A percentile compares a stretch with the other conserved stretches of the same genome.
Evolutionary conservation across 1,140 invertebrate genomes (phyloP).

Genomic region (Chymomyza costata): DNA sequence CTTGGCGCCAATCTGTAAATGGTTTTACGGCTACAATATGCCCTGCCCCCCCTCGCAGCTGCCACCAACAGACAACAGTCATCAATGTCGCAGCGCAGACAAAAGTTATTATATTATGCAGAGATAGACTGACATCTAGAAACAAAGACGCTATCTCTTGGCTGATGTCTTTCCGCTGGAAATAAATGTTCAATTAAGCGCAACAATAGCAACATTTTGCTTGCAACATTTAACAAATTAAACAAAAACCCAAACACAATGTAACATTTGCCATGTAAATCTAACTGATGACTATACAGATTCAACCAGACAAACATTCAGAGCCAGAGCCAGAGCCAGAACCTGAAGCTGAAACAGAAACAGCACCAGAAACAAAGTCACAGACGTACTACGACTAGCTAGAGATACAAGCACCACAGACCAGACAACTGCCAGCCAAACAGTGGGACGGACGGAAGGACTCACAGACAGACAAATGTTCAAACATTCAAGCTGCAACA

Average conservation of each 20-base stretch:
- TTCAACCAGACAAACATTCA: slow-evolving; percentile 33
- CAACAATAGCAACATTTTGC: slow-evolving; percentile 31
- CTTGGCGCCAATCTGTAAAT: slow-evolving; percentile 21
- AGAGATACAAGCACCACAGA: too few relatives aligned
- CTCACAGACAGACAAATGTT: slow-evolving; percentile 15
- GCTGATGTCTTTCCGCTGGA: slow-evolving; percentile 14
- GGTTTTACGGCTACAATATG: slow-evolving; percentile 1
- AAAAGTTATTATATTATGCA: slow-evolving; percentile 54
- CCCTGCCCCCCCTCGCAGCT: not conserved
- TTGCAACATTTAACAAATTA: slow-evolving; percentile 53
- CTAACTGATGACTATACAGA: slow-evolving; percentile 41
- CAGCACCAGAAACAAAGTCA: too few relatives aligned
- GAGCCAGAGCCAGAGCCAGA: slow-evolving; percentile 42
- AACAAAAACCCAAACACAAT: not conserved
- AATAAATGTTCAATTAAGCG: slow-evolving; percentile 52
- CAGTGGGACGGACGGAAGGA: slow-evolving; percentile 1
- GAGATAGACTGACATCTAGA: not conserved
- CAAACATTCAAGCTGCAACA: not conserved
- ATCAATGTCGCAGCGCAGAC: slow-evolving; percentile 28
- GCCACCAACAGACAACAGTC: slow-evolving; percentile 9
- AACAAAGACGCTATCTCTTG: not conserved
- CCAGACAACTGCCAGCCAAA: slow-evolving; percentile 23
- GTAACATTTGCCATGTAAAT: slow-evolving; percentile 1
- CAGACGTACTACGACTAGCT: too few relatives aligned
- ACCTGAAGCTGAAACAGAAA: too few relatives aligned